A percentile compares a stretch with the other conserved stretches of the same genome.
phyloP scores from a whole-genome alignment of 2,888 invertebrate species.

The Ctenicera cuprea region DNA sequence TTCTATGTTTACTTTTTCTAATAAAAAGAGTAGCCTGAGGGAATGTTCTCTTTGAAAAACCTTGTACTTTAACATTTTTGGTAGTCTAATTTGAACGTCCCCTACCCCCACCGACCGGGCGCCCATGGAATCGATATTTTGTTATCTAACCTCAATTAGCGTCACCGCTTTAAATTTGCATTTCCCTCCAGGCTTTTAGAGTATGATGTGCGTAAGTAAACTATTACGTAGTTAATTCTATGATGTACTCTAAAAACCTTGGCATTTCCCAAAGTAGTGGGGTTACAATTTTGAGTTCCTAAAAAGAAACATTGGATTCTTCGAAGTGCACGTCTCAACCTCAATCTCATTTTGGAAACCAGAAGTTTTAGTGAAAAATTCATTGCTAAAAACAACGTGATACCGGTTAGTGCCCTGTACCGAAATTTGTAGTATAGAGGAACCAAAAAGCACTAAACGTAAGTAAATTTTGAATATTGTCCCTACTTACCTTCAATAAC shows the following conservation, averaged over 20 bases:
- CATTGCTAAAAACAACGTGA: background rate
- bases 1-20: too few species aligned
- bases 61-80: too few species aligned
- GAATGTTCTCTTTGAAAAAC: too few species aligned
- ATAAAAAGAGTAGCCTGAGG: too few species aligned
- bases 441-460: too few species aligned
- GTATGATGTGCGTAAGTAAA: constrained; percentile 10
- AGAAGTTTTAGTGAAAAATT: background rate
- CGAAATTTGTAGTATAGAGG: too few species aligned
- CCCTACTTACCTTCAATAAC: too few species aligned
- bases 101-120: background rate
- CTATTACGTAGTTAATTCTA: background rate
- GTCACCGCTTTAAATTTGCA: background rate
- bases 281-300: constrained; percentile 25
- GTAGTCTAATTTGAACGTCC: too few species aligned
- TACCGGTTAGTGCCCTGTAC: too few species aligned
- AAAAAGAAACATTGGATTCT: background rate
- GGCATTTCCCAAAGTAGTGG: constrained; percentile 19
- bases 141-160: constrained; percentile 18
- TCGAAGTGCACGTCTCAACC: background rate
- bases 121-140: background rate
- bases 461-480: too few species aligned
- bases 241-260: constrained; percentile 6
- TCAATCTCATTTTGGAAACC: background rate
- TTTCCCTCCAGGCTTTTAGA: background rate